These are phyloP conservation scores for Peromyscus californicus DNA, from an alignment of 2,113 vertebrate genomes.

Conservation along the genomic window DNA sequence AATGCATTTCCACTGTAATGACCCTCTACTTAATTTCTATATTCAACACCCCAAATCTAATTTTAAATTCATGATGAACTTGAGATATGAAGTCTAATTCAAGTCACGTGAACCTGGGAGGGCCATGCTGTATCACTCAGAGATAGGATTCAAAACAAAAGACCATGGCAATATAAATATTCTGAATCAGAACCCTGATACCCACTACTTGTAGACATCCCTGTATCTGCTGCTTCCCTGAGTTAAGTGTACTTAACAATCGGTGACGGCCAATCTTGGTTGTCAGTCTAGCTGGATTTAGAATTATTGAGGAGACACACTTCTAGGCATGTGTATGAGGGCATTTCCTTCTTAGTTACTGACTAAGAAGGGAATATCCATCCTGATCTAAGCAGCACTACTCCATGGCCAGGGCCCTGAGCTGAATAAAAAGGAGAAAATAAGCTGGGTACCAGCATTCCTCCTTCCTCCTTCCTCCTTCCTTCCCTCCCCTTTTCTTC, in stretches of 20 bases:
- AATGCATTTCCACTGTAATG: constrained; percentile 25
- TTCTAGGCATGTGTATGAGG: neutral
- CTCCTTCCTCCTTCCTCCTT: too few relatives aligned
- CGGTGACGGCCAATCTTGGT: neutral
- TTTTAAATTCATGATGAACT: constrained; percentile 55
- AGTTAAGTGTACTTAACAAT: neutral
- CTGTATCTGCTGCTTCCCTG: neutral
- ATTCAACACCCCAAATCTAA: constrained; percentile 5
- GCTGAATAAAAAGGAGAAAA: neutral
- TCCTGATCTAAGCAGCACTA: neutral
- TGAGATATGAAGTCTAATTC: neutral
- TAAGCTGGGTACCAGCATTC: neutral
- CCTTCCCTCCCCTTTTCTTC: too few relatives aligned
- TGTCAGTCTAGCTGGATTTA: neutral
- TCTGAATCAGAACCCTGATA: neutral
- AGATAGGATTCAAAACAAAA: constrained; percentile 29
- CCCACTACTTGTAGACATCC: neutral
- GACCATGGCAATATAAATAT: neutral
- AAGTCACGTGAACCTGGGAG: constrained; percentile 19
- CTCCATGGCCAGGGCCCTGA: neutral
- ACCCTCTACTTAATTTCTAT: constrained; percentile 23
- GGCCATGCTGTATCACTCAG: neutral
- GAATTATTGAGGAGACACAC: neutral
- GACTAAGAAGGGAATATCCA: neutral
- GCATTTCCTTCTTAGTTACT: neutral